A percentile compares a stretch with the other conserved stretches of the same genome.
Evolutionary conservation across 2,888 invertebrate genomes (phyloP).

Genomic region (Dicranocentrus wangi): DNA sequence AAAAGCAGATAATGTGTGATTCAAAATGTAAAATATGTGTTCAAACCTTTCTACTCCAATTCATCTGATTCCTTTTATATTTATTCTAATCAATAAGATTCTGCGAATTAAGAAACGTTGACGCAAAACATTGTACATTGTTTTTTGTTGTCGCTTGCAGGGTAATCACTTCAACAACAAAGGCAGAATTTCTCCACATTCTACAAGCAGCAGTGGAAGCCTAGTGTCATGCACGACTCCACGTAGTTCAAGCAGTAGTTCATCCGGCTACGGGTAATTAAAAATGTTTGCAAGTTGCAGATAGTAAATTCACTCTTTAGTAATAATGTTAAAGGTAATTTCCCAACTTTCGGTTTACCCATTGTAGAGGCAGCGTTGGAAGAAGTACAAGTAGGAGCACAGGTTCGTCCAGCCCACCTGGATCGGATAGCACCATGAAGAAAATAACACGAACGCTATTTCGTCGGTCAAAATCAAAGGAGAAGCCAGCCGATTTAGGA

Average conservation of each 20-base stretch:
- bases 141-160: constrained; percentile 29
- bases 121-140: neutral
- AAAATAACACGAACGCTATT: constrained; percentile 70
- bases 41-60: too few species aligned
- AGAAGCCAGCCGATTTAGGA: constrained; percentile 64
- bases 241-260: constrained; percentile 69
- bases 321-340: too few species aligned
- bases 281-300: neutral
- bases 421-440: constrained; percentile 69
- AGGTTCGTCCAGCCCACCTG: constrained; percentile 65
- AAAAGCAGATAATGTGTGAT: too few species aligned
- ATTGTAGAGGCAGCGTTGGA: constrained; percentile 70
- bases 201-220: constrained; percentile 70
- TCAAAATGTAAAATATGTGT: too few species aligned
- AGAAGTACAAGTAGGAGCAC: constrained; percentile 68
- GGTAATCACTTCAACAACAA: constrained; percentile 69
- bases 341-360: too few species aligned
- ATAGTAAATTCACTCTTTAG: neutral
- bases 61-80: too few species aligned
- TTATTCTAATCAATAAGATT: too few species aligned
- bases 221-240: constrained; percentile 68
- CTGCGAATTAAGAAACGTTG: too few species aligned
- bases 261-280: constrained; percentile 68
- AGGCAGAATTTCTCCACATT: constrained; percentile 71
- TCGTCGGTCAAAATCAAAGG: constrained; percentile 70